Base-by-base conservation (phyloP, 2,888 invertebrate species). In the Drosophila anomalipes region DNA sequence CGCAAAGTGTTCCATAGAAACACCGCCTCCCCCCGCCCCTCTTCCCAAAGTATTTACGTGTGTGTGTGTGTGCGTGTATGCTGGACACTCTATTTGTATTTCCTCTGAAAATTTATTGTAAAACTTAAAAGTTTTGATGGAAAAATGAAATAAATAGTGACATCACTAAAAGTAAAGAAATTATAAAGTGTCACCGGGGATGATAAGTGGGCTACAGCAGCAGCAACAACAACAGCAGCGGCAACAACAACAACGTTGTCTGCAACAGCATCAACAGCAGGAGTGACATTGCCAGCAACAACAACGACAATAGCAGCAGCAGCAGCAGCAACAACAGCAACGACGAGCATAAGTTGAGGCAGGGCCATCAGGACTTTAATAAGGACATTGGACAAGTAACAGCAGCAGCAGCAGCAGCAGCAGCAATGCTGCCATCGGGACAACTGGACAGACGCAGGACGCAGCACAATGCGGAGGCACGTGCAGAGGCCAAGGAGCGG, bases 141-240 rank as follows among this genome's bases (percentile, higher is more conserved):
- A 91, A 91, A 92, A 92, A 91, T 91, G 90, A 91, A 92, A 92
- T 91, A 92, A 91, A 92, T 91, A 92, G 90, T 93, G 93, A 92
- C 93, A 93, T 91, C 91, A 90, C 92, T 92, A 92, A 92, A 92
- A 91, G 91, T 88, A 91, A 91, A 93, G 92, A 93, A 93, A 93
- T 93, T 93, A 93, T 93, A 92, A 93, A 93, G 91, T 93, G 93
- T 93, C 93, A 93, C 91, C 86, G 78, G 91, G 92, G 91, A 92
- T 93, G 92, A 93, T 92, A 93, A 93, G 93, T 93, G 92, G 93
- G 92, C 91, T 91, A 82, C 86, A 78, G 68, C 80, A 83, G 63
- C 80, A 90, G 39, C 75, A 80, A 47, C 72, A 86, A 35, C 79
- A 74, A 53, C 78, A 79, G 33, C 77, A 79, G 53, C 76, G 74